Evolutionary conservation across 2,888 invertebrate genomes (phyloP), one percentile per base, ranked within the genome.

Genomic region (Thereva unica): DNA sequence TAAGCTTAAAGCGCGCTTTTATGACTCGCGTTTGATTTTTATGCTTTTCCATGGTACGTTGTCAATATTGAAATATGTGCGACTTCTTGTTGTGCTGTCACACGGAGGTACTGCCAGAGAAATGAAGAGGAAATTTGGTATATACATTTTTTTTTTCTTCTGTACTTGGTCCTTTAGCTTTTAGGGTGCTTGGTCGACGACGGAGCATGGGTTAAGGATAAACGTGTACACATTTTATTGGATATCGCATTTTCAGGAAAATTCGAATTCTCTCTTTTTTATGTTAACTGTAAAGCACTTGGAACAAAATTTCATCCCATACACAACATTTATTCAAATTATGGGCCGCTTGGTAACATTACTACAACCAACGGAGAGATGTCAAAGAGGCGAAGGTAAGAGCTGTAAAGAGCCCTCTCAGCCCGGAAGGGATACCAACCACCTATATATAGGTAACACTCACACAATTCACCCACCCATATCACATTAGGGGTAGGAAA

Each of bases 1-100:
- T 59, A 59, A 59, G 47, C 35, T 59, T 7, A 50, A 50, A 50
- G 50, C 35, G 35, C 57, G 23, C 23, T 59, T 59, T 59, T 59
- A 59, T 47, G 57, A 59, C 38, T 59, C 57, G 37, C 57, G 47
- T 59, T 47, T 59, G 57, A 59, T 59, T 59, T 59, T 59, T 59
- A 59, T 59, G 12, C 47, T 47, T 34, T 35, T 45, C n/a, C 57
- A 12, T 7, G 37, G 47, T 47, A 23, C 47, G 44, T 10, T 37
- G 57, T 37, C 50, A 23, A 56, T 44, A 56, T 56, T 44, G 42
- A 56, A 23, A 23, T 23, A 23, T 23, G 23, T 23, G 23, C 9
- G 44, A 35, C 56, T 9, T 8, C 12, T 38, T 55, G 55, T 45
- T 37, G 50, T 47, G 47, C 47, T 47, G 57, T 59, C 57, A 47